Evolutionary conservation across 2,113 vertebrate species (phyloP), one percentile per base, ranked within the genome.

Genomic region (Dascyllus trimaculatus): DNA sequence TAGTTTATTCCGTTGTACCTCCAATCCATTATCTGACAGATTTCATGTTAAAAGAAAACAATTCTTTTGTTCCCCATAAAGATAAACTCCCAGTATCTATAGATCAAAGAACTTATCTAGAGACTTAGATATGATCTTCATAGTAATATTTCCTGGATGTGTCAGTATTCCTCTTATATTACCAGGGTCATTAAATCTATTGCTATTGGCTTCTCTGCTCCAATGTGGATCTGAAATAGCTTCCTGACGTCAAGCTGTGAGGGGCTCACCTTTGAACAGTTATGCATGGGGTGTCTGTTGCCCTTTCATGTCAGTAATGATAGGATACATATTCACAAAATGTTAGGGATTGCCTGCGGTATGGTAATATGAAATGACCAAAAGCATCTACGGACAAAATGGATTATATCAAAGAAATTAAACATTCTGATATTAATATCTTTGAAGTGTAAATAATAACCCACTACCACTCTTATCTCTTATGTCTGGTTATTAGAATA

Each of bases 251-350:
- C 86, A 65, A 75, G 74, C 84, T 85, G 87, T 22, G 87, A 81
- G 80, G 24, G 69, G 57, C 70, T 72, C 68, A 87, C 82, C 79
- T 91, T 86, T 86, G 67, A 90, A 72, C 67, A 80, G 75, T 59
- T 10, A 75, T 26, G 66, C 60, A 63, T 24, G 78, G 51, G 67
- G 59, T 21, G 62, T 63, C 74, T 48, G 21, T 75, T 69, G 71
- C 58, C 53, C 75, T 85, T 88, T 86, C 68, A 85, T 85, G 81
- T 89, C 85, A 32, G 81, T 85, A 82, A 84, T 86, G 75, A 85
- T 43, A 54, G 61, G 66, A 79, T 63, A 58, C 74, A 73, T 84
- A 70, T 80, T 81, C 71, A 61, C 38, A 57, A 85, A 88, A 78
- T 68, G 78, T 67, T 46, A 40, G 4, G 24, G 63, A 70, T 60